Percentiles rank a stretch among this genome's conserved stretches.
These are phyloP conservation scores for Ctenoplectra terminalis DNA, from an alignment of 1,140 invertebrate genomes.

Conservation along the genomic window DNA sequence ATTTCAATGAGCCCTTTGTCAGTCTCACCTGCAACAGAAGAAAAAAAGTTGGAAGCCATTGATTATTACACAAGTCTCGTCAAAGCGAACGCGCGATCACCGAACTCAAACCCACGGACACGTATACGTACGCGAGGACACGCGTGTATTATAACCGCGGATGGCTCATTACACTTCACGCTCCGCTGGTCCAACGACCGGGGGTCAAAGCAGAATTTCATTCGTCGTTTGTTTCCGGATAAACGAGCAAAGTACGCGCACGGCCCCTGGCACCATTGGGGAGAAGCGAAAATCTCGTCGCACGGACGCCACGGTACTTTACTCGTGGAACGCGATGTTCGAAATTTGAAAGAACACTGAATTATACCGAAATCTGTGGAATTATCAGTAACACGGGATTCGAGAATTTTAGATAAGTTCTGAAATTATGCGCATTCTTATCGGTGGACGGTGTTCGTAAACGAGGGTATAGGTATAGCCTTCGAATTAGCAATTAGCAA, in stretches of 20 bases:
- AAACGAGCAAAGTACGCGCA: constrained; percentile 47
- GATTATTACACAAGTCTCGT: constrained; percentile 58
- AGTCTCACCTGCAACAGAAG: constrained; percentile 65
- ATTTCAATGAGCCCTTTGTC: constrained; percentile 64
- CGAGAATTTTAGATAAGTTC: neutral
- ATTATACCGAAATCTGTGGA: neutral
- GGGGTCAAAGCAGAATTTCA: constrained; percentile 75
- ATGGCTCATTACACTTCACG: constrained; percentile 74
- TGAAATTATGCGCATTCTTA: no score
- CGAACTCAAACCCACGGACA: constrained; percentile 53
- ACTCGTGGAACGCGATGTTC: neutral
- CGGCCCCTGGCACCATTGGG: neutral
- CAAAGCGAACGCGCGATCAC: constrained; percentile 53
- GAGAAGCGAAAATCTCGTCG: neutral
- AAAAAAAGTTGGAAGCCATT: constrained; percentile 28
- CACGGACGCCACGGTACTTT: neutral
- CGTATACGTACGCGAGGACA: neutral
- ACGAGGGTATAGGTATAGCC: no score
- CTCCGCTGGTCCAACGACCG: constrained; percentile 64
- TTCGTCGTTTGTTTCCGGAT: constrained; percentile 70
- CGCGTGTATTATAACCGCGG: constrained; percentile 29
- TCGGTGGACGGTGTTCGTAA: no score
- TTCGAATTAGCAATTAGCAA: no score
- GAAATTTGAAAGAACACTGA: neutral
- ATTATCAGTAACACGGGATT: neutral